These are phyloP conservation scores for Drosophila arawakana DNA, from an alignment of 1,140 invertebrate genomes.

Conservation along the genomic window DNA sequence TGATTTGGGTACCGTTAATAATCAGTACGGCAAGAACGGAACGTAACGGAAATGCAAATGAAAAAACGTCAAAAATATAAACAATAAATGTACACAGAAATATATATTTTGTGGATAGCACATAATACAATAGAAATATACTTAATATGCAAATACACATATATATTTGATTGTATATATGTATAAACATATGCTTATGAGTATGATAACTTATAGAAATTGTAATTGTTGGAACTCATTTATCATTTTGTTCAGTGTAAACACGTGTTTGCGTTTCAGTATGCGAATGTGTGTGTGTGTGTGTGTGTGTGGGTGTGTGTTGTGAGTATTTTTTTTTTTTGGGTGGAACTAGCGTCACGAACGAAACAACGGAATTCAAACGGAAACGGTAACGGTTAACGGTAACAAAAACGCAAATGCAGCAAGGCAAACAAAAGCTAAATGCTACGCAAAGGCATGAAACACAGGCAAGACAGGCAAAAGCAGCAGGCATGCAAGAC, in stretches of 20 bases:
- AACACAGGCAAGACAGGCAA: slow-evolving; percentile 24
- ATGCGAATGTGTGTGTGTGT: slow-evolving; percentile 1
- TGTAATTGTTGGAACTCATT: slow-evolving; percentile 5
- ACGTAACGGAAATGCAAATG: slow-evolving; percentile 40
- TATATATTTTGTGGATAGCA: slow-evolving; percentile 25
- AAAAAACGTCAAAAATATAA: slow-evolving; percentile 25
- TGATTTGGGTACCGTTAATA: background rate
- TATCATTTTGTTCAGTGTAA: slow-evolving; percentile 12
- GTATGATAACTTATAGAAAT: slow-evolving; percentile 20
- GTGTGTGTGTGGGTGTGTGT: slow-evolving; percentile 1
- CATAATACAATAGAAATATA: background rate
- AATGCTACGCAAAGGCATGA: slow-evolving; percentile 52
- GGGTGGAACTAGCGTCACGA: slow-evolving; percentile 24
- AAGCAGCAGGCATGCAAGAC: slow-evolving; percentile 21
- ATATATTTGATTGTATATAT: slow-evolving; percentile 2
- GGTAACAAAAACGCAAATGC: slow-evolving; percentile 18
- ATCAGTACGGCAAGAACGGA: slow-evolving; percentile 25
- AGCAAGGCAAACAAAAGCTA: slow-evolving; percentile 50
- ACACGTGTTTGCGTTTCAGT: slow-evolving; percentile 8
- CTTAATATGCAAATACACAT: slow-evolving; percentile 20
- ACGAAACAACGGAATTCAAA: slow-evolving; percentile 23
- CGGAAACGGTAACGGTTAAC: background rate
- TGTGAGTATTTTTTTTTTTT: background rate
- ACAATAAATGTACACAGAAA: slow-evolving; percentile 7
- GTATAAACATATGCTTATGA: background rate